Conservation (phyloP, 2,113 vertebrate species). For the Salvelinus namaycush region DNA sequence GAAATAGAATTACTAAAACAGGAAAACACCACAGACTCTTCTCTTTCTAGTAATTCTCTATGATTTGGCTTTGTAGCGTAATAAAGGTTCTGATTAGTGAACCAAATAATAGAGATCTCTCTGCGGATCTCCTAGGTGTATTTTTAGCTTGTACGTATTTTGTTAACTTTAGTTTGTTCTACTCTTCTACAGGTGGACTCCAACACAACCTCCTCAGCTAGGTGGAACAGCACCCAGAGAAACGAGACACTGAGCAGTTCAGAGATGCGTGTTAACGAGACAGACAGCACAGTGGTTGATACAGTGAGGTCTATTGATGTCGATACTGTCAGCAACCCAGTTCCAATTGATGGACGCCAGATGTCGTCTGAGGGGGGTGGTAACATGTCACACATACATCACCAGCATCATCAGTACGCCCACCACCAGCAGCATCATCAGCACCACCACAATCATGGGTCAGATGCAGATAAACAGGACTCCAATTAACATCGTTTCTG, state of each 20-base stretch:
- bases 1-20: no score
- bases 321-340: neutral
- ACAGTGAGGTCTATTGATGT: neutral
- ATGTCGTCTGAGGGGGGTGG: neutral
- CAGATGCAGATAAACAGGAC: neutral
- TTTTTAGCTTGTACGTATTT: no score
- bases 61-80: no score
- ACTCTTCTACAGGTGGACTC: constrained; percentile 22
- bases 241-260: neutral
- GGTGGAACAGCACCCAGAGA: neutral
- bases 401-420: neutral
- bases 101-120: no score
- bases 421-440: neutral
- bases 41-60: no score
- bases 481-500: neutral
- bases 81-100: no score
- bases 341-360: neutral
- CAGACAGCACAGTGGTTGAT: neutral
- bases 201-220: neutral
- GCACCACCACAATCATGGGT: neutral
- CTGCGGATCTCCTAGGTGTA: no score
- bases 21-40: no score
- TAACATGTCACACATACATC: neutral
- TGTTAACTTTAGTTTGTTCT: neutral
- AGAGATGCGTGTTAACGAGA: neutral